These are phyloP conservation scores for Scaptodrosophila lebanonensis DNA, from an alignment of 1,140 invertebrate species.

Conservation along the genomic window DNA sequence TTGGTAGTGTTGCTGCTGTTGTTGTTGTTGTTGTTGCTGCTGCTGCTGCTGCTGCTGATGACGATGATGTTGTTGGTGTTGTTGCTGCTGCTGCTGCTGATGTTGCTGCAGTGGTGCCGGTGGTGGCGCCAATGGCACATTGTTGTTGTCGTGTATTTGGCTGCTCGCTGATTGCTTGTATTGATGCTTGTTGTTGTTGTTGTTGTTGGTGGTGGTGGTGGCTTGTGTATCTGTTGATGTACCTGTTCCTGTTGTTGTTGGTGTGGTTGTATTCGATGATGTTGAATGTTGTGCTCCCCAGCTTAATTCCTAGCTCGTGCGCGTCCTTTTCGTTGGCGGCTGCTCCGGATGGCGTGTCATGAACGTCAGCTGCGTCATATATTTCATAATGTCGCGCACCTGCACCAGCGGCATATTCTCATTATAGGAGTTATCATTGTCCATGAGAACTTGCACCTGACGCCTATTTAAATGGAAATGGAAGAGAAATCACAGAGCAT, in stretches of 20 bases:
- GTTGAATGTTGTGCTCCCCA: conserved; percentile 77
- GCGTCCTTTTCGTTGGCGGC: conserved; percentile 69
- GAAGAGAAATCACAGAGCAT: too few species aligned
- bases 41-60: conserved; percentile 20
- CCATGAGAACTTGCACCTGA: conserved; percentile 85
- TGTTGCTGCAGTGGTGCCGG: conserved; percentile 40
- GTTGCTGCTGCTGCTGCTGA: conserved; percentile 16
- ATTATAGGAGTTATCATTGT: conserved; percentile 84
- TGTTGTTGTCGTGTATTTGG: conserved; percentile 15
- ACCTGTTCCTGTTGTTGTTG: conserved; percentile 16
- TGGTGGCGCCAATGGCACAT: conserved; percentile 41
- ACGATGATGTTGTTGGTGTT: conserved; percentile 15
- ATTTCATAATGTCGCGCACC: conserved; percentile 88
- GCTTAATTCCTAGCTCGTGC: conserved; percentile 77
- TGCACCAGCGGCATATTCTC: conserved; percentile 84
- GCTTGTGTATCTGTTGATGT: conserved; percentile 24
- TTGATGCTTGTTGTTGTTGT: conserved; percentile 25
- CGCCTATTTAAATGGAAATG: conserved; percentile 78
- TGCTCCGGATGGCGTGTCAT: conserved; percentile 80
- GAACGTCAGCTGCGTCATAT: conserved; percentile 91
- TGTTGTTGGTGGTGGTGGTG: conserved; percentile 8
- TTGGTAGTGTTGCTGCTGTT: conserved; percentile 5
- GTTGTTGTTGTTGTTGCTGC: conserved; percentile 18
- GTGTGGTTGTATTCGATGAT: conserved; percentile 29
- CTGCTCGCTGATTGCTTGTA: conserved; percentile 15